Conservation (phyloP, 2,888 invertebrate genomes). For the Meiosimyza decipiens region DNA sequence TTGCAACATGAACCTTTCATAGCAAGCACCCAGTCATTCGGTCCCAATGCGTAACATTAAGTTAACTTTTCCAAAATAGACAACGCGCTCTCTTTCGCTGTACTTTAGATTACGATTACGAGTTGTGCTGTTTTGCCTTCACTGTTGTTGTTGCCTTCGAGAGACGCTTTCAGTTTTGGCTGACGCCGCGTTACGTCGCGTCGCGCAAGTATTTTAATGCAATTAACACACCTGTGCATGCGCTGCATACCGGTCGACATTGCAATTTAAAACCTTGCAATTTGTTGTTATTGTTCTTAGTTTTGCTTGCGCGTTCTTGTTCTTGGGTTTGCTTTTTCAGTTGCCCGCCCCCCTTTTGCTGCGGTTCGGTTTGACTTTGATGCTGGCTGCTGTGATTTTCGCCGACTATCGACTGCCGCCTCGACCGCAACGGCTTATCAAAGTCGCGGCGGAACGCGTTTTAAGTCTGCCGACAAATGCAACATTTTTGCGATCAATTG, state of each 20-base stretch:
- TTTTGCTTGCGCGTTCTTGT: background rate
- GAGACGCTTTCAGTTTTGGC: background rate
- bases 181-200: slow-evolving; percentile 9
- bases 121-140: background rate
- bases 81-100: background rate
- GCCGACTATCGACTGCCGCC: slow-evolving; percentile 8
- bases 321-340: too few relatives aligned
- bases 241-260: slow-evolving; percentile 26
- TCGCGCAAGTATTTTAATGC: slow-evolving; percentile 63
- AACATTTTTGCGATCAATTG: slow-evolving; percentile 51
- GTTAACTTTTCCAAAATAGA: background rate
- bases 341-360: too few relatives aligned
- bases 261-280: slow-evolving; percentile 35
- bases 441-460: slow-evolving; percentile 9
- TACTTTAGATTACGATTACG: background rate
- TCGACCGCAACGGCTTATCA: slow-evolving; percentile 26
- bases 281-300: slow-evolving; percentile 19
- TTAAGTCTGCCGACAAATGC: slow-evolving; percentile 33
- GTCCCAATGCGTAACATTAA: background rate
- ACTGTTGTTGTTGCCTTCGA: background rate
- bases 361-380: too few relatives aligned
- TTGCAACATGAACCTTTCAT: background rate
- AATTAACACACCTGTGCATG: slow-evolving; percentile 52
- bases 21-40: background rate
- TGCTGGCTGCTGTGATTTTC: slow-evolving; percentile 15